Percentiles rank a stretch among this genome's conserved stretches.
Conservation (phyloP, 2,888 invertebrate genomes). For the Amiota minor region DNA sequence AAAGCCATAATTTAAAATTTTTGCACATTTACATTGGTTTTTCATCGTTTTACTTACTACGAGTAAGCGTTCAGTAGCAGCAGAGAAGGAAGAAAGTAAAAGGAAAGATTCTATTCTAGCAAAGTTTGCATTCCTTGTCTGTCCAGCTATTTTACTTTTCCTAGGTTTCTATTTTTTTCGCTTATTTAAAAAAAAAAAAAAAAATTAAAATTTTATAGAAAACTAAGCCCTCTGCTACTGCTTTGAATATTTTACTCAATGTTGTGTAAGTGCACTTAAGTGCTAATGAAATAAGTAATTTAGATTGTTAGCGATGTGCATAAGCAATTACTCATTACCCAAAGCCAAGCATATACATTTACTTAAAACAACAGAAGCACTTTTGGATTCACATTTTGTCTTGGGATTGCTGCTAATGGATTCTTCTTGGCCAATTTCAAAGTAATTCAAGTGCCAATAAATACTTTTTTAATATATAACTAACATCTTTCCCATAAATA, state of each 20-base stretch:
- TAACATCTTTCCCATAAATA: background rate
- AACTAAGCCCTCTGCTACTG: background rate
- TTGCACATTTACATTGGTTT: conserved; percentile 27
- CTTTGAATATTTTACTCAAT: background rate
- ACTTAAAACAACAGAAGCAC: too few relatives aligned
- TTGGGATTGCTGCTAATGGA: too few relatives aligned
- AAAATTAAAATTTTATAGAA: background rate
- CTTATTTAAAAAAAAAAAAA: background rate
- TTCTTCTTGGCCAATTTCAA: too few relatives aligned
- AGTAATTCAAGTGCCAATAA: conserved; percentile 20
- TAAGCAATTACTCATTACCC: conserved; percentile 15
- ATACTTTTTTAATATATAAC: conserved; percentile 1
- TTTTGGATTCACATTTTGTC: too few relatives aligned
- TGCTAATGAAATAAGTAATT: conserved; percentile 25
- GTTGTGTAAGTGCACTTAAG: conserved; percentile 4
- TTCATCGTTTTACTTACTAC: background rate
- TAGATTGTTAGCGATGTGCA: conserved; percentile 17
- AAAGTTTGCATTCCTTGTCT: background rate
- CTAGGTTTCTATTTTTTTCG: background rate
- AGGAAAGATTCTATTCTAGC: too few relatives aligned
- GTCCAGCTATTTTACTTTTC: background rate
- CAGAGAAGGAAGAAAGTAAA: too few relatives aligned
- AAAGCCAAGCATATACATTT: too few relatives aligned
- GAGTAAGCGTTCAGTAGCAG: too few relatives aligned
- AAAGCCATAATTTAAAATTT: conserved; percentile 31